Base-by-base conservation (phyloP, 2,113 vertebrate genomes). In the Scalopus aquaticus region DNA sequence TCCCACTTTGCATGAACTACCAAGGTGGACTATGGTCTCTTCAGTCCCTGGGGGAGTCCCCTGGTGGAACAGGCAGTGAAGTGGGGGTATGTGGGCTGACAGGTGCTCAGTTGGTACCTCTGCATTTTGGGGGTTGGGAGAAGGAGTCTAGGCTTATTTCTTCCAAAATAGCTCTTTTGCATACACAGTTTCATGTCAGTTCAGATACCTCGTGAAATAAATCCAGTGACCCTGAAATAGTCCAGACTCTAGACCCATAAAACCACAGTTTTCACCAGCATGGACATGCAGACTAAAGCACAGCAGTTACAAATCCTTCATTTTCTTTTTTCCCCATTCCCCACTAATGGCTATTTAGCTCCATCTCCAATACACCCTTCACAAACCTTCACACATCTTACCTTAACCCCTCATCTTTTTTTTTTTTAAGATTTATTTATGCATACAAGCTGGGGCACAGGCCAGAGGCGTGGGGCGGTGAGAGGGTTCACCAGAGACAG, bases 161-260 rank as follows among this genome's bases (percentile, higher is more conserved):
- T 74, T 62, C 46, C 67, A 30, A 46, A 70, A 42, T 39, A 80
- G 49, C 62, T 80, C 24, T 62, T 82, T 73, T 65, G 24, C 5
- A 46, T 32, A 46, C 37, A 88, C 2, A 35, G 19, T 70, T 90
- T 84, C 42, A 58, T 87, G 37, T 35, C 78, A 91, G 6, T 62
- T 86, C 35, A 54, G 51, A 19, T 19, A 60, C 49, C 73, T 84
- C 19, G 7, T 73, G 51, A 88, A 89, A 72, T 73, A 49, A 72
- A 80, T 26, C 15, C 58, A 80, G 42, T 28, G 28, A 83, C 67
- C 39, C 32, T 67, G 58, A 44, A 76, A 65, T 19, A 87, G 44
- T 56, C 89, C 64, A 49, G 20, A 26, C 85, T 32, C 37, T 12
- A 13, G 44, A 69, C 30, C 5, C 76, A 62, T 51, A 81, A 92